Percentiles rank a stretch among this genome's conserved stretches.
Conservation (phyloP, 2,888 invertebrate species). For the Sympetrum striolatum region DNA sequence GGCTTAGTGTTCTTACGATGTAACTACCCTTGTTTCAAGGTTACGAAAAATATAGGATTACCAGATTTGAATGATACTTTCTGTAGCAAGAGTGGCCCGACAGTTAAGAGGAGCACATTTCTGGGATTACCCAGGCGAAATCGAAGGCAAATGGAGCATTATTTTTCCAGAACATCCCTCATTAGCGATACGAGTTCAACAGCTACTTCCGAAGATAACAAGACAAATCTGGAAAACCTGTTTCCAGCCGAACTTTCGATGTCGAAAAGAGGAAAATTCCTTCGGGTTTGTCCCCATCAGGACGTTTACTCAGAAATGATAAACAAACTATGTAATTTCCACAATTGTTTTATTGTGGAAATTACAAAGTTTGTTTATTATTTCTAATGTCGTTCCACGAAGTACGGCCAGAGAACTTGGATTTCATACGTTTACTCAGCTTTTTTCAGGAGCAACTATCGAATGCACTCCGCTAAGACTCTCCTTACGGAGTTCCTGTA, state of each 20-base stretch:
- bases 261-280: not conserved
- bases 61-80: not conserved
- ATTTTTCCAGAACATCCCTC: not conserved
- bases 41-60: not conserved
- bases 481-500: no score
- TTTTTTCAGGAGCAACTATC: no score
- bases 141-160: not conserved
- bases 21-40: not conserved
- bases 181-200: not conserved
- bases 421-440: no score
- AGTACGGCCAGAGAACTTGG: no score
- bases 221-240: not conserved
- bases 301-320: no score
- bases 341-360: no score
- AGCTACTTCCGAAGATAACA: not conserved
- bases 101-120: not conserved
- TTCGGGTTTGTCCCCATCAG: no score
- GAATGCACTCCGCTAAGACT: no score
- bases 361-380: no score
- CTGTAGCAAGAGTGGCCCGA: not conserved
- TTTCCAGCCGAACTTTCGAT: not conserved
- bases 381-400: no score
- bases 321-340: no score
- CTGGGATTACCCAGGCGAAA: not conserved
- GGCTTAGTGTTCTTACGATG: no score